phyloP scores from a whole-genome alignment of 2,113 vertebrate species.

The Amazona vittata region DNA sequence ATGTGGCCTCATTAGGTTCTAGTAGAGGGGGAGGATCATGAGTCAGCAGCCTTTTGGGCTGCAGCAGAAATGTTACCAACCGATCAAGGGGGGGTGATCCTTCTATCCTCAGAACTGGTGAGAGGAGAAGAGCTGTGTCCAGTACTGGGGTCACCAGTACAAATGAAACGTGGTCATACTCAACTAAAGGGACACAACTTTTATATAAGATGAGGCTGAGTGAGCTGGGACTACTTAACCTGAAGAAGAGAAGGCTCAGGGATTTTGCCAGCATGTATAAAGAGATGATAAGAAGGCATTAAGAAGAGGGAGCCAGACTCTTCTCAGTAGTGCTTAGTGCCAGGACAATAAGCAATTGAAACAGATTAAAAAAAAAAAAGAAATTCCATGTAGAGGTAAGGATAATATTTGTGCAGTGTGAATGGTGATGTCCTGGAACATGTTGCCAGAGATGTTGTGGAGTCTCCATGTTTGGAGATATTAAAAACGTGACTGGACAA shows the following conservation, averaged over 20 bases:
- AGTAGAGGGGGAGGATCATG: background rate
- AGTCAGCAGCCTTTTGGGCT: background rate
- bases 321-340: background rate
- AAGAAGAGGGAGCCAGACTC: background rate
- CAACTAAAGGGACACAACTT: background rate
- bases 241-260: background rate
- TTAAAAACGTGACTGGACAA: background rate
- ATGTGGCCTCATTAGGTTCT: background rate
- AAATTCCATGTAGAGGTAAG: background rate
- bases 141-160: background rate
- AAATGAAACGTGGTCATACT: background rate
- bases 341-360: background rate
- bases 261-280: background rate
- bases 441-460: rapidly evolving
- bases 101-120: background rate
- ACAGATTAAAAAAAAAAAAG: background rate
- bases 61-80: background rate
- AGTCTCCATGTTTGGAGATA: background rate
- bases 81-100: background rate
- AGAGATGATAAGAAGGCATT: background rate
- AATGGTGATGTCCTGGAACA: background rate
- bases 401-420: background rate
- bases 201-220: background rate
- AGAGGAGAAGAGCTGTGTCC: background rate
- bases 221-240: background rate